Evolutionary conservation across 2,113 vertebrate genomes (phyloP).

Genomic region (Melanostigma gelatinosum): DNA sequence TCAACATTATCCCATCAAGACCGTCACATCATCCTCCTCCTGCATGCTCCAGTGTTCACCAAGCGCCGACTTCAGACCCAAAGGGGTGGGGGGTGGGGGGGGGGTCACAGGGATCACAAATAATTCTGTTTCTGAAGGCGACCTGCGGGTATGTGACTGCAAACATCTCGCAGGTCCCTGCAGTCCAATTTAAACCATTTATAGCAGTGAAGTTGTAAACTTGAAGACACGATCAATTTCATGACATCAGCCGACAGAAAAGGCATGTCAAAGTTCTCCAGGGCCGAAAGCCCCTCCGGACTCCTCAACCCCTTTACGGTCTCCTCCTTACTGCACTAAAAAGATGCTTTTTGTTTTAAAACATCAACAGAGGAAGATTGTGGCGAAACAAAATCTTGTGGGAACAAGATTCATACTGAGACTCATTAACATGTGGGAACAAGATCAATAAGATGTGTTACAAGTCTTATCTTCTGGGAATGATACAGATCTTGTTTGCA

Average conservation of each 20-base stretch:
- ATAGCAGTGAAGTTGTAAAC: constrained; percentile 11
- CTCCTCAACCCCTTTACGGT: neutral
- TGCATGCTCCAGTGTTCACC: constrained; percentile 25
- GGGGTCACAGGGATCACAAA: constrained; percentile 13
- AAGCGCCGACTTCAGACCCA: neutral
- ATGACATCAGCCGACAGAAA: constrained; percentile 17
- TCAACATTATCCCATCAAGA: constrained; percentile 54
- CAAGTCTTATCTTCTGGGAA: constrained; percentile 21
- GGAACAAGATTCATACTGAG: neutral
- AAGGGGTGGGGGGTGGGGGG: too few species aligned
- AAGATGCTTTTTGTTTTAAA: neutral
- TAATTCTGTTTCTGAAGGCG: constrained; percentile 16
- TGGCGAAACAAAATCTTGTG: neutral
- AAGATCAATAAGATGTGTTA: constrained; percentile 25
- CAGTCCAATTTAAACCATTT: constrained; percentile 24
- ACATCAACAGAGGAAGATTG: neutral
- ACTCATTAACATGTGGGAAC: constrained; percentile 7
- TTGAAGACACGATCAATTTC: constrained; percentile 31
- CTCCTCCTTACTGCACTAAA: neutral
- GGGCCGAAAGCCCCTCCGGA: neutral
- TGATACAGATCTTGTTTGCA: constrained; percentile 30
- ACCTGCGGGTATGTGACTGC: neutral
- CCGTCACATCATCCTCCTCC: constrained; percentile 38
- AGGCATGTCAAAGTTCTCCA: neutral
- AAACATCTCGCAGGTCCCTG: constrained; percentile 29